phyloP scores from a whole-genome alignment of 1,140 invertebrate species.

The Adelges cooleyi region DNA sequence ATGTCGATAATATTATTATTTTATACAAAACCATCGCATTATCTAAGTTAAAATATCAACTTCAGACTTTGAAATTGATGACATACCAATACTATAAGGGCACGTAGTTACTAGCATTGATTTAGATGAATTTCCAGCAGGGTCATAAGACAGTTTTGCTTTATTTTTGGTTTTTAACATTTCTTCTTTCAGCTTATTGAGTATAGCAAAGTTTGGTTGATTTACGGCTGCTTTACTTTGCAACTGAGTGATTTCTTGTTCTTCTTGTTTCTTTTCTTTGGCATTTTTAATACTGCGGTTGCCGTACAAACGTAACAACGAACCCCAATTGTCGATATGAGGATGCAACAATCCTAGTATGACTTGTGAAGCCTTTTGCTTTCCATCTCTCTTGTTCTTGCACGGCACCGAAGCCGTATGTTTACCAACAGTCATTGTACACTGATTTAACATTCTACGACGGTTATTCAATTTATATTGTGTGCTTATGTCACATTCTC shows the following conservation, averaged over 20 bases:
- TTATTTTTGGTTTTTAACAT: conserved; percentile 54
- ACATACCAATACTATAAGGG: conserved; percentile 13
- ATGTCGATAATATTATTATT: no score
- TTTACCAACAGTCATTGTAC: conserved; percentile 87
- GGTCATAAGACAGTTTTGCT: neutral
- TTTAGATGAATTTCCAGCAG: neutral
- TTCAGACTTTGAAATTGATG: neutral
- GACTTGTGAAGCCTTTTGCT: conserved; percentile 89
- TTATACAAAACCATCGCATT: no score
- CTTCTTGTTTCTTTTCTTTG: conserved; percentile 87
- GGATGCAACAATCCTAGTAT: conserved; percentile 84
- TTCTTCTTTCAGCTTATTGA: conserved; percentile 78
- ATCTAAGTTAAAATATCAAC: no score
- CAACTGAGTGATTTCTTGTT: conserved; percentile 84
- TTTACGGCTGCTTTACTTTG: conserved; percentile 82
- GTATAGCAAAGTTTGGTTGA: conserved; percentile 84
- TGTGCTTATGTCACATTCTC: conserved; percentile 76
- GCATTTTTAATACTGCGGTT: conserved; percentile 83
- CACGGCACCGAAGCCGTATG: conserved; percentile 78
- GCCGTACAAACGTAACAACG: conserved; percentile 82
- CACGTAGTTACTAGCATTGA: neutral
- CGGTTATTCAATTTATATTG: conserved; percentile 77
- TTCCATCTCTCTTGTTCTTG: conserved; percentile 95
- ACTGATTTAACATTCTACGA: conserved; percentile 87
- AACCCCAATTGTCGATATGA: conserved; percentile 90